These are phyloP conservation scores for Cephus rjabovi DNA, from an alignment of 2,888 invertebrate genomes.

Conservation along the genomic window DNA sequence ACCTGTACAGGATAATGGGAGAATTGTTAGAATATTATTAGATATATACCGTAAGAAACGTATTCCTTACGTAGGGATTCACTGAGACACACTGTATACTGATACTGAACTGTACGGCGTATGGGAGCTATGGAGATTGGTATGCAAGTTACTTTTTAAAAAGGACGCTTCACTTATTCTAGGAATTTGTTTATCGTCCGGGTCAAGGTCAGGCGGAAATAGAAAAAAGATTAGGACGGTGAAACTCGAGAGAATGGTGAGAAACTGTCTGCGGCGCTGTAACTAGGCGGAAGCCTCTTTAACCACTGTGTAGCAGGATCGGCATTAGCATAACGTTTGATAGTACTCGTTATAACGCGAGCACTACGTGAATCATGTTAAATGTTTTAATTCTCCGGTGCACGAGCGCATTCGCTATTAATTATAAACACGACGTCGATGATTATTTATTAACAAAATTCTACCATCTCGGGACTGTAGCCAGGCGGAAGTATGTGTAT, in stretches of 20 bases:
- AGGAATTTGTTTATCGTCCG: not conserved
- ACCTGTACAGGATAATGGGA: not conserved
- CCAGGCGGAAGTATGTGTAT: not conserved
- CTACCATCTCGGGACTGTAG: not conserved
- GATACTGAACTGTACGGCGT: not conserved
- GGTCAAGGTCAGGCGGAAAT: not conserved
- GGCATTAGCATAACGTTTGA: not conserved
- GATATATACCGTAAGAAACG: not conserved
- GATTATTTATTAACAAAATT: not conserved
- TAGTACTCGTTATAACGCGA: not conserved
- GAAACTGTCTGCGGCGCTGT: slow-evolving; percentile 29
- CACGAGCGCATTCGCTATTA: not conserved
- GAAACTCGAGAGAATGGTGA: not conserved
- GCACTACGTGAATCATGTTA: not conserved
- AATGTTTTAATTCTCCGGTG: not conserved
- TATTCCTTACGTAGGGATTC: not conserved
- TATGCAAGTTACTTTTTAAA: not conserved
- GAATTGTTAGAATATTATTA: not conserved
- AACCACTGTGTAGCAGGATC: not conserved
- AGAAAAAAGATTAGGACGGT: not conserved
- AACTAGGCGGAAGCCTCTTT: slow-evolving; percentile 44
- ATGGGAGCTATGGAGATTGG: not conserved
- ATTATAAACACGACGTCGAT: not conserved
- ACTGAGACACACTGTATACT: not conserved
- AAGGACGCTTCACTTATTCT: not conserved